Base-by-base conservation (phyloP, 2,113 vertebrate species). In the Uria aalge region DNA sequence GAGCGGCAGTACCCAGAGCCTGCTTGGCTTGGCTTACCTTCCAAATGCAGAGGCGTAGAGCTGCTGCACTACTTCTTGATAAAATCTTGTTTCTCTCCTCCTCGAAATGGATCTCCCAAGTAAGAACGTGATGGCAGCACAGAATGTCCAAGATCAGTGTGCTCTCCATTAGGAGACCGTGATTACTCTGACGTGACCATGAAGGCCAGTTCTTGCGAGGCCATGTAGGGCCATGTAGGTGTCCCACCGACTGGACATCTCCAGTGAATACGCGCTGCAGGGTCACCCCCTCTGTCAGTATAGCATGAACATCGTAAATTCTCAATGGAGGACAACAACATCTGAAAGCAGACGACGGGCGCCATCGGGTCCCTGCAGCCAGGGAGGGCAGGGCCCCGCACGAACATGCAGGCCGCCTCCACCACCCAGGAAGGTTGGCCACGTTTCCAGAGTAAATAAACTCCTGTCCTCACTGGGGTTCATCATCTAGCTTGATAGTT, bases 351-450 rank as follows among this genome's bases (percentile, higher is more conserved):
- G 57, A 38, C 0, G 5, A 40, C 36, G 27, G 68, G 32, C 38
- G 34, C 1, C 6, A 23, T 7, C 40, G 12, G 38, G 5, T 0
- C 6, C 24, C 36, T 24, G 40, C 26, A 40, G 38, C 8, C 57
- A 10, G 29, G 47, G 14, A 32, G 36, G 32, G 34, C 69, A 74
- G 21, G 34, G 40, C 36, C 13, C 30, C 7, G 69, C 52, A 60
- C 6, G 0, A 23, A 19, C 8, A 6, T 0, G 1, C 56, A 27
- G 20, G 47, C 52, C 15, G 23, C 40, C 23, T 8, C 26, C 34
- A 43, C 13, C 47, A 48, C 21, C 47, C 47, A 45, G 30, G 19
- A 71, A 32, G 0, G 5, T 34, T 6, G 27, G 18, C 43, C 2
- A 1, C 9, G 0, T n/a, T 66, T 66, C 73, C 24, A 36, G 29